Base-by-base conservation (phyloP, 2,888 invertebrate genomes). In the Odontomyia ornata region DNA sequence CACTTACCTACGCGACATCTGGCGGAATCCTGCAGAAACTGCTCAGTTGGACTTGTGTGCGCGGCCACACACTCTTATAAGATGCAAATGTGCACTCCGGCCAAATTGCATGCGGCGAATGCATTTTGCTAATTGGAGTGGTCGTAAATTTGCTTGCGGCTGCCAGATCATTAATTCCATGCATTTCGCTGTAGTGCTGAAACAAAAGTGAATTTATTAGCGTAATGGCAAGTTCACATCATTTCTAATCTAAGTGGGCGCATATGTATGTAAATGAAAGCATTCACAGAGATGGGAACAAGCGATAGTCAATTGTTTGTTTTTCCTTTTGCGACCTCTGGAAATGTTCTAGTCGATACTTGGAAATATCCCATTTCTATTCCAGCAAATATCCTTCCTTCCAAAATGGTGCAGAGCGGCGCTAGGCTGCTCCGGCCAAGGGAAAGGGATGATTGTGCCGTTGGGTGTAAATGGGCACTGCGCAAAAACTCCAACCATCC, bases 51-150 rank as follows among this genome's bases (percentile, higher is more conserved):
- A 18, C 30, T 72, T 9, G 57, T 11, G n/a, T 30, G 23, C 9
- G 25, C 23, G 21, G n/a, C 7, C 57, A 60, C 36, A 71, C 71
- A 72, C 21, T 73, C 60, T 57, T 36, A 60, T 60, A 73, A 57
- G 73, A 73, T 73, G 46, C 47, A 46, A 69, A 46, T 46, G 3
- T 69, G 65, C 65, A 36, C 9, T 36, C 5, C 36, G 28, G 11
- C 27, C 25, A n/a, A 64, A 65, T 11, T 36, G n/a, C 11, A 65
- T 18, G 1, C 15, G 23, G 25, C 28, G 28, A 65, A 36, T 36
- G 65, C 65, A 65, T 36, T 36, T 65, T 30, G 36, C 36, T 36
- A 65, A 65, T 65, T 65, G 65, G 36, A 36, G 62, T 27, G 28
- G 28, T 25, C 62, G 15, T 62, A 62, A 27, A 36, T 36, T 36